These are phyloP conservation scores for Erpetoichthys calabaricus DNA, from an alignment of 2,797 vertebrate species.

Conservation along the genomic window DNA sequence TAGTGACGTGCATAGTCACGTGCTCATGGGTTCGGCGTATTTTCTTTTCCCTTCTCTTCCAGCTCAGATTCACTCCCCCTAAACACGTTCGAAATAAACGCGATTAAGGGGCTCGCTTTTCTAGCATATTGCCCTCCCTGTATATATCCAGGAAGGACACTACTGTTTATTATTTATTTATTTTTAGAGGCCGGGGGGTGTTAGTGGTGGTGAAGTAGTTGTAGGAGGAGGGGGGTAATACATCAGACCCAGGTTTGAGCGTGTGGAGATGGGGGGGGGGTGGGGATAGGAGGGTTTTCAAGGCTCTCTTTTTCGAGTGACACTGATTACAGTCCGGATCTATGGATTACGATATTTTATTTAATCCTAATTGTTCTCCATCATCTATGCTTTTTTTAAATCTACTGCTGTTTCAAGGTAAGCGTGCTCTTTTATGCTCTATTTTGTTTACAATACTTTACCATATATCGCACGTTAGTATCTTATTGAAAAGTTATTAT, in stretches of 20 bases:
- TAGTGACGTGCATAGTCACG: constrained; percentile 54
- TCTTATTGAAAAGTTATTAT: too few relatives aligned
- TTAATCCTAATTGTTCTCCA: constrained; percentile 42
- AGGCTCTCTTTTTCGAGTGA: constrained; percentile 45
- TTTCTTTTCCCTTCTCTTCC: constrained; percentile 44
- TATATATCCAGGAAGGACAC: constrained; percentile 27
- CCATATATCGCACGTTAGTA: too few relatives aligned
- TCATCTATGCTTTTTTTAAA: constrained; percentile 24
- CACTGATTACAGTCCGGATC: constrained; percentile 38
- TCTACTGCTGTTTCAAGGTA: constrained; percentile 42
- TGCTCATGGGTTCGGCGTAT: constrained; percentile 52
- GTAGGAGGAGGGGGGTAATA: too few relatives aligned
- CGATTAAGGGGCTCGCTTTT: constrained; percentile 23
- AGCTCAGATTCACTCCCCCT: constrained; percentile 24
- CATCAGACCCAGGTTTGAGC: too few relatives aligned
- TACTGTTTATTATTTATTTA: constrained; percentile 34
- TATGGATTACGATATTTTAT: constrained; percentile 30
- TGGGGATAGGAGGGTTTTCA: constrained; percentile 32
- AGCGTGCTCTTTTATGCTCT: constrained; percentile 28
- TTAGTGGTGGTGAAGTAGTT: too few relatives aligned
- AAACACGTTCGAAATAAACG: constrained; percentile 40
- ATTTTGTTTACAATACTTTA: constrained; percentile 6
- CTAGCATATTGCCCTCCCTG: constrained; percentile 27
- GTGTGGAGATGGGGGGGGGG: constrained; percentile 14
- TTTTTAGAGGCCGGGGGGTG: constrained; percentile 17